A percentile compares a stretch with the other conserved stretches of the same genome.
phyloP scores from a whole-genome alignment of 2,797 vertebrate genomes.

The Pipistrellus pygmaeus region DNA sequence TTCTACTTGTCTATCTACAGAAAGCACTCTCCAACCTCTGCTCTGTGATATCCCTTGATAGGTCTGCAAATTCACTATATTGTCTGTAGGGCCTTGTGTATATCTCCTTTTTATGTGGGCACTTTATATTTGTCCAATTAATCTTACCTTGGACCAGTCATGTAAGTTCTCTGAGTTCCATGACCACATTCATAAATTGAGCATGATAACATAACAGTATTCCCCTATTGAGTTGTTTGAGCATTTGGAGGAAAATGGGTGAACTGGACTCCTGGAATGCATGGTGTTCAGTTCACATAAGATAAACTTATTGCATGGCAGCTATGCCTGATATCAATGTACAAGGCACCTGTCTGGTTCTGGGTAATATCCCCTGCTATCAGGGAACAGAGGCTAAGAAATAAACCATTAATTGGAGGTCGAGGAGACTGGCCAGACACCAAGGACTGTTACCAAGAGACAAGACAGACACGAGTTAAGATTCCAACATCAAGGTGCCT shows the following conservation, averaged over 20 bases:
- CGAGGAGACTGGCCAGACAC: neutral
- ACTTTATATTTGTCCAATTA: neutral
- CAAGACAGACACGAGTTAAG: neutral
- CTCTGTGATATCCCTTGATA: fast-evolving
- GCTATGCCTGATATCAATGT: neutral
- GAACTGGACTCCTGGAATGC: fast-evolving
- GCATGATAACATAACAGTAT: neutral
- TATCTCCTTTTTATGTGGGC: neutral
- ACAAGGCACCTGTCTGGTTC: fast-evolving
- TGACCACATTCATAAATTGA: neutral
- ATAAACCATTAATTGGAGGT: neutral
- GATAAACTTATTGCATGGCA: fast-evolving
- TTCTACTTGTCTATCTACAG: neutral
- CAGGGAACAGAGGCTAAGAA: neutral
- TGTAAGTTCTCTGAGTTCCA: neutral
- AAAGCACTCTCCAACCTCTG: neutral
- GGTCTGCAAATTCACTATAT: neutral
- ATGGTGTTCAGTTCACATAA: neutral
- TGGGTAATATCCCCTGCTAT: neutral
- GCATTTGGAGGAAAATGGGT: neutral
- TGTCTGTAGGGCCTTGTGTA: neutral
- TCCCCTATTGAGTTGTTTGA: neutral
- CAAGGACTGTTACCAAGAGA: neutral
- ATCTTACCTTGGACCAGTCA: neutral
- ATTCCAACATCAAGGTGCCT: neutral